Evolutionary conservation across 1,140 invertebrate genomes (phyloP).

Genomic region (Sycophaga agraensis): DNA sequence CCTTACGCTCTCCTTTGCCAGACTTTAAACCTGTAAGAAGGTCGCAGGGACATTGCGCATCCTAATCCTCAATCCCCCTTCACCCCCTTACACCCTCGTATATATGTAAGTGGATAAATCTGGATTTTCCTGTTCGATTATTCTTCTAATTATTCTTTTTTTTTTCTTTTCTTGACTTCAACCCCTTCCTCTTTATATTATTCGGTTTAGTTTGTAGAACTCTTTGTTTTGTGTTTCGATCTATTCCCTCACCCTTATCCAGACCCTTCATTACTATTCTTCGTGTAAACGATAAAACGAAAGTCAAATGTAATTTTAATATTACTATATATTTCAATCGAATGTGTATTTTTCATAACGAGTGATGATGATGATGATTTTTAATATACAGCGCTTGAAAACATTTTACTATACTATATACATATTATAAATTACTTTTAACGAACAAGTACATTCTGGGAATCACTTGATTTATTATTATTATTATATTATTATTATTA

Average conservation of each 20-base stretch:
- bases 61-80: too few species aligned
- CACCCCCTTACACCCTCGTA: too few species aligned
- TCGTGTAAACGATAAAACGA: constrained; percentile 10
- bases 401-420: constrained; percentile 27
- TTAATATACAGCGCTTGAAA: constrained; percentile 30
- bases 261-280: constrained; percentile 20
- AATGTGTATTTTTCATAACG: constrained; percentile 26
- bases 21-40: constrained; percentile 5
- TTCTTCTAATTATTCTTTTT: not conserved
- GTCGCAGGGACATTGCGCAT: constrained; percentile 18
- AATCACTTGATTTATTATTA: constrained; percentile 18
- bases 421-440: constrained; percentile 26
- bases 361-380: constrained; percentile 10
- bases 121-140: constrained; percentile 1
- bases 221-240: constrained; percentile 19
- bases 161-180: not conserved
- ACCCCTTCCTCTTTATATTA: too few species aligned
- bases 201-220: constrained; percentile 4
- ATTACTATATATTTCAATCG: constrained; percentile 25
- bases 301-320: constrained; percentile 27
- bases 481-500: too few species aligned
- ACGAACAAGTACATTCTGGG: constrained; percentile 20
- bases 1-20: constrained; percentile 13
- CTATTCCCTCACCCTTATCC: too few species aligned
- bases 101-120: constrained; percentile 15